Conservation (phyloP, 2,113 vertebrate genomes). For the Psammodynastes pulverulentus region DNA sequence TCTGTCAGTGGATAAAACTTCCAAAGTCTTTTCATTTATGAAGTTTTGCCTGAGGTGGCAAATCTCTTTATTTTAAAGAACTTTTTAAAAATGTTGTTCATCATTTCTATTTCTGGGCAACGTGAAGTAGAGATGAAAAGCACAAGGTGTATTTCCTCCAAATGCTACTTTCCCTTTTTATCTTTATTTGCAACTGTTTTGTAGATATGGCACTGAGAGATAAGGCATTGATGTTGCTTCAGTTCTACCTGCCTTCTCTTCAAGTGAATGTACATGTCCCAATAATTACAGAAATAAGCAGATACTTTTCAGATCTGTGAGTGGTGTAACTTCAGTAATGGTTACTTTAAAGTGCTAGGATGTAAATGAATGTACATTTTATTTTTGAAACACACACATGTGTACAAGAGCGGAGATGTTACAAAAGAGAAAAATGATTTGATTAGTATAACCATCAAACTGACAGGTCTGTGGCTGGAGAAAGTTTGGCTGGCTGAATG, state of each 20-base stretch:
- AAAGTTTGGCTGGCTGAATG: background rate
- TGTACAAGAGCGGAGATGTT: background rate
- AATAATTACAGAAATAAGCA: background rate
- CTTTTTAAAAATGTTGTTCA: background rate
- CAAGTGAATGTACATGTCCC: background rate
- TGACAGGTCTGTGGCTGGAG: background rate
- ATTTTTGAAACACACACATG: background rate
- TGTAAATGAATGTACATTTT: background rate
- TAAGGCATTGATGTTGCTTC: background rate
- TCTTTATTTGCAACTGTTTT: background rate
- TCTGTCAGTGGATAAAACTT: conserved; percentile 6
- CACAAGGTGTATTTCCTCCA: background rate
- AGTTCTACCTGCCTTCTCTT: background rate
- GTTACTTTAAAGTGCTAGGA: background rate
- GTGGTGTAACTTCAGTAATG: background rate
- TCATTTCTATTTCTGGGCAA: background rate
- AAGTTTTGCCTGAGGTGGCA: background rate
- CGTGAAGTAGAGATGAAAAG: background rate
- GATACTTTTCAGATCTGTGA: background rate
- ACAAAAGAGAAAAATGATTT: background rate
- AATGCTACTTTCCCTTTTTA: background rate
- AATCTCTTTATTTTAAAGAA: background rate
- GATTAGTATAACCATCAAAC: background rate
- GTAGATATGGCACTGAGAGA: background rate
- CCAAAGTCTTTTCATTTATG: background rate